phyloP scores from a whole-genome alignment of 2,797 vertebrate genomes.

The Sardinella longiceps region DNA sequence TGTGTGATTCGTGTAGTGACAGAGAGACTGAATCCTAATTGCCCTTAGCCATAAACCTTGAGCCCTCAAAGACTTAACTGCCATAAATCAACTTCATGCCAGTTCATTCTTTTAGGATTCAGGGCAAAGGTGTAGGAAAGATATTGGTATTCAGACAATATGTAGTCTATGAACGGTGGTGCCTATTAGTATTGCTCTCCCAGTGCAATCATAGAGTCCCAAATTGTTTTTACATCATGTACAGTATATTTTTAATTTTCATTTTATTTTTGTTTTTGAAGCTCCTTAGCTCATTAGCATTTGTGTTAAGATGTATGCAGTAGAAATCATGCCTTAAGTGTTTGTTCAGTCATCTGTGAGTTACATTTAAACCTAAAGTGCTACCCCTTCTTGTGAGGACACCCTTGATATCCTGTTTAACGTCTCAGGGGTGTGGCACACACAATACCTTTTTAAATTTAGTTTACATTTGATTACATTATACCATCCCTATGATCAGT shows the following conservation, averaged over 20 bases:
- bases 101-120: too few relatives aligned
- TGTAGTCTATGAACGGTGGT: not conserved
- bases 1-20: not conserved
- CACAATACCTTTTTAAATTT: not conserved
- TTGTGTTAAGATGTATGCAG: slow-evolving; percentile 29
- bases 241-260: not conserved
- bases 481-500: not conserved
- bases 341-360: slow-evolving; percentile 8
- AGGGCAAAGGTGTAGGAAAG: too few relatives aligned
- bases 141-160: too few relatives aligned
- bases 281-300: not conserved
- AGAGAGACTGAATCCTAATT: too few relatives aligned
- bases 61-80: too few relatives aligned
- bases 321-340: slow-evolving; percentile 63
- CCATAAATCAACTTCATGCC: too few relatives aligned
- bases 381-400: not conserved
- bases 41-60: too few relatives aligned
- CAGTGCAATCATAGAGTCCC: not conserved
- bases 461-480: not conserved
- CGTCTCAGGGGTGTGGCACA: not conserved
- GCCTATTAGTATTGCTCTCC: not conserved
- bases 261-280: not conserved
- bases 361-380: not conserved
- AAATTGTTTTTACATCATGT: not conserved
- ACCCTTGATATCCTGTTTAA: not conserved